These are phyloP conservation scores for Pegea sp. DNA, from an alignment of 23 tunicate genomes.

Conservation along the genomic window DNA sequence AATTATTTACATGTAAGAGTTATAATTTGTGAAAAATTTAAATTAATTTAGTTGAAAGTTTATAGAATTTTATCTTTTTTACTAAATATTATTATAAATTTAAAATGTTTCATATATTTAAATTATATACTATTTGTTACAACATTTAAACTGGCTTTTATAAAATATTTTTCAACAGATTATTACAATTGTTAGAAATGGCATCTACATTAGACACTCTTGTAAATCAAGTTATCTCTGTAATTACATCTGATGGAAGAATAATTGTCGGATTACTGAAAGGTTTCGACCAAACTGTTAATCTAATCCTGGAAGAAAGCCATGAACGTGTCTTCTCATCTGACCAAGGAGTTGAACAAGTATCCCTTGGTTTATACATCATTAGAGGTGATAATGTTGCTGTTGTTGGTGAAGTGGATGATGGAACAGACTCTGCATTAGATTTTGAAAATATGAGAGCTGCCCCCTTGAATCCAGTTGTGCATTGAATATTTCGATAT, in stretches of 20 bases:
- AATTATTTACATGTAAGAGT: too few species aligned
- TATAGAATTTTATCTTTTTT: too few species aligned
- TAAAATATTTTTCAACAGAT: too few species aligned
- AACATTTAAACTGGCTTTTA: too few species aligned
- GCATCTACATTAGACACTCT: conserved; percentile 48
- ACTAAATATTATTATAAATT: too few species aligned
- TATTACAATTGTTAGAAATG: too few species aligned
- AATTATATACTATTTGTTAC: too few species aligned
- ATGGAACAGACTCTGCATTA: conserved; percentile 60
- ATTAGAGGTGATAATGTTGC: conserved; percentile 96
- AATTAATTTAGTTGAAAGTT: too few species aligned
- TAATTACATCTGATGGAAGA: conserved; percentile 75
- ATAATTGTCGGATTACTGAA: conserved; percentile 84
- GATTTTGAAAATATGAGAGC: conserved; percentile 81
- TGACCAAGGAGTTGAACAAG: conserved; percentile 75
- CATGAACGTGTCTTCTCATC: conserved; percentile 97
- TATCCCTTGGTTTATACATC: conserved; percentile 77
- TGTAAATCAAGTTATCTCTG: conserved; percentile 58
- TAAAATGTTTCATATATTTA: too few species aligned
- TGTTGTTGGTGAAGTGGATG: conserved; percentile 84
- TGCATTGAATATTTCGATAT: conserved; percentile 61
- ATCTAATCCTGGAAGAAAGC: conserved; percentile 71
- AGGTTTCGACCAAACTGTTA: conserved; percentile 91
- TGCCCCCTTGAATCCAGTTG: conserved; percentile 80
- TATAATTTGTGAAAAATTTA: too few species aligned